phyloP scores from a whole-genome alignment of 1,140 invertebrate genomes.

The Lordiphosa collinella region DNA sequence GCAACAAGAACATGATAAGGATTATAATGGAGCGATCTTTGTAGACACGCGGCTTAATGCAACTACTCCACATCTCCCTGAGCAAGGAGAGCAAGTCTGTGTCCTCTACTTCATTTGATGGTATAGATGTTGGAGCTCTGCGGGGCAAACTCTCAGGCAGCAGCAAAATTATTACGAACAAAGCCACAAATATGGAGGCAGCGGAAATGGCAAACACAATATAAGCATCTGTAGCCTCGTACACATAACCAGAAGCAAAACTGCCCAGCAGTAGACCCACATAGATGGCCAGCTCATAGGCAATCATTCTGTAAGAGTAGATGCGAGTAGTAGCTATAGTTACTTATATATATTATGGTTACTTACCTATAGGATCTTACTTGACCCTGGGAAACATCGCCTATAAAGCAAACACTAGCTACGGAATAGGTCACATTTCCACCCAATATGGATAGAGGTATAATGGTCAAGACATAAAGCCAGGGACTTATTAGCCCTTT shows the following conservation, averaged over 20 bases:
- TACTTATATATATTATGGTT: no score
- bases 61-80: constrained; percentile 82
- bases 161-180: constrained; percentile 37
- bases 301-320: constrained; percentile 81
- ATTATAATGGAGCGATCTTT: constrained; percentile 82
- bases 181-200: constrained; percentile 32
- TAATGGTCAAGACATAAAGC: constrained; percentile 82
- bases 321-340: no score
- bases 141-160: constrained; percentile 58
- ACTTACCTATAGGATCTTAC: constrained; percentile 81
- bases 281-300: constrained; percentile 82
- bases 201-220: constrained; percentile 55
- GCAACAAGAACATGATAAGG: constrained; percentile 81
- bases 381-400: constrained; percentile 82
- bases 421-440: constrained; percentile 82
- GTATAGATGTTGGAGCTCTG: background rate
- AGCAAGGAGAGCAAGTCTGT: constrained; percentile 72
- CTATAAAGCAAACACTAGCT: constrained; percentile 83
- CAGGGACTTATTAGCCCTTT: constrained; percentile 80
- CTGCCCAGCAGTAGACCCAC: constrained; percentile 82
- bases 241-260: constrained; percentile 79
- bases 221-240: constrained; percentile 50
- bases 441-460: constrained; percentile 82
- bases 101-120: constrained; percentile 31
- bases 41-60: constrained; percentile 82